Conservation (phyloP, 2,888 invertebrate species). For the Drosophila monieri region DNA sequence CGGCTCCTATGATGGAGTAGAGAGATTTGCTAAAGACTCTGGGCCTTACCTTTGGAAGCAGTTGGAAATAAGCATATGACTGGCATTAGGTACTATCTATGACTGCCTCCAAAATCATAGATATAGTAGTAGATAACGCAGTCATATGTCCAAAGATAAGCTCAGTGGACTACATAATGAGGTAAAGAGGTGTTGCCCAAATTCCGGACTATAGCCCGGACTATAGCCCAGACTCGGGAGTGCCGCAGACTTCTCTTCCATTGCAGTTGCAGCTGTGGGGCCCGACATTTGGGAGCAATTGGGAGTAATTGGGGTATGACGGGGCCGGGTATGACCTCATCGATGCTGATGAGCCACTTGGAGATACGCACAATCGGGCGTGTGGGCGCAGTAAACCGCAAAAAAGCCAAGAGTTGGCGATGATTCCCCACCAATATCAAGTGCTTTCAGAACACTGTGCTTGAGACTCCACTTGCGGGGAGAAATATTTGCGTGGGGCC, state of each 20-base stretch:
- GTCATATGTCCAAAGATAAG: slow-evolving; percentile 53
- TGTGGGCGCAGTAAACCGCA: slow-evolving; percentile 8
- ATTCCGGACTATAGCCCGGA: background rate
- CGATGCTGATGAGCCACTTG: slow-evolving; percentile 36
- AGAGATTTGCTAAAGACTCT: too few relatives aligned
- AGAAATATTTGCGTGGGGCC: slow-evolving; percentile 70
- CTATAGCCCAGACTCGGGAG: background rate
- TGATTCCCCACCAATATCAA: slow-evolving; percentile 66
- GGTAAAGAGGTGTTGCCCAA: slow-evolving; percentile 10
- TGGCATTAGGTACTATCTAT: slow-evolving; percentile 29
- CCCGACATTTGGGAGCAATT: slow-evolving; percentile 48
- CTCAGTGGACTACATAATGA: slow-evolving; percentile 12
- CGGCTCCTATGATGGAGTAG: too few relatives aligned
- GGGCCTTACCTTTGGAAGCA: too few relatives aligned
- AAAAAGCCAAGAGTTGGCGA: background rate
- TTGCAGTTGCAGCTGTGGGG: slow-evolving; percentile 16
- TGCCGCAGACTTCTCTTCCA: background rate
- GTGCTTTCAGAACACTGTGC: slow-evolving; percentile 12
- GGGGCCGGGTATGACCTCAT: slow-evolving; percentile 20
- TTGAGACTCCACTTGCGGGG: slow-evolving; percentile 41
- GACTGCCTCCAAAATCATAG: background rate
- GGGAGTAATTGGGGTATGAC: slow-evolving; percentile 74
- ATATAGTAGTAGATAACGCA: slow-evolving; percentile 30
- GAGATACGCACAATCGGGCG: slow-evolving; percentile 45
- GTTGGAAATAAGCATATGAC: too few relatives aligned